phyloP scores from a whole-genome alignment of 30 jellyfish, hydroid and myxozoan genomes.

The Mastigias papua region DNA sequence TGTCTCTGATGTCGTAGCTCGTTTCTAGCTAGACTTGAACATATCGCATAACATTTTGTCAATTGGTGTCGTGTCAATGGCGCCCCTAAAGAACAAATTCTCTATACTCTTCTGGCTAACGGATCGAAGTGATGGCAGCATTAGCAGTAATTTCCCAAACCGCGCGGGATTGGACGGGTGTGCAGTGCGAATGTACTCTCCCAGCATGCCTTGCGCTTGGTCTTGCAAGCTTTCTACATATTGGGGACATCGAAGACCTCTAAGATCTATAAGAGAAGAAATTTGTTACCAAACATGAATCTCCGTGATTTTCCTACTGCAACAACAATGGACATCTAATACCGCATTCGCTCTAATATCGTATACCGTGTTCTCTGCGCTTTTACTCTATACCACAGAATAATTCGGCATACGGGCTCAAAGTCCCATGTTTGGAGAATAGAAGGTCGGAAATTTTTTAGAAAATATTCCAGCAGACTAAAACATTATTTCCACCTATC shows the following conservation, averaged over 20 bases:
- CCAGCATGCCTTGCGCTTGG: conserved; percentile 99
- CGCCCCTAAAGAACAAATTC: conserved; percentile 93
- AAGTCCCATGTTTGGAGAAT: too few species aligned
- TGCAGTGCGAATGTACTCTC: conserved; percentile 94
- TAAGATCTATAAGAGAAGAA: conserved; percentile 73
- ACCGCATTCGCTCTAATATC: too few species aligned
- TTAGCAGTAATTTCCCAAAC: conserved; percentile 90
- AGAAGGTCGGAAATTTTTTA: too few species aligned
- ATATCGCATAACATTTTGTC: conserved; percentile 93
- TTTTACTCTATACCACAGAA: too few species aligned
- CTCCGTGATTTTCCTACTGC: too few species aligned
- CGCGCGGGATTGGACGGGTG: conserved; percentile 94
- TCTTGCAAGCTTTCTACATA: conserved; percentile 97
- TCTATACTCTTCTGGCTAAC: conserved; percentile 92
- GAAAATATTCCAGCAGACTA: too few species aligned
- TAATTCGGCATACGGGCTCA: too few species aligned
- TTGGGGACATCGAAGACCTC: conserved; percentile 97
- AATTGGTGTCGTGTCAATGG: conserved; percentile 91
- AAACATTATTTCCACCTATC: too few species aligned
- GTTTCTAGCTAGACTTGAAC: conserved; percentile 89
- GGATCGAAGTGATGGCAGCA: conserved; percentile 96
- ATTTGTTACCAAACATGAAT: too few species aligned
- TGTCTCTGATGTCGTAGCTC: neutral
- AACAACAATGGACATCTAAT: too few species aligned
- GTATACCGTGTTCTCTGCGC: too few species aligned